Base-by-base conservation (phyloP, 2,113 vertebrate species). In the Vombatus ursinus region DNA sequence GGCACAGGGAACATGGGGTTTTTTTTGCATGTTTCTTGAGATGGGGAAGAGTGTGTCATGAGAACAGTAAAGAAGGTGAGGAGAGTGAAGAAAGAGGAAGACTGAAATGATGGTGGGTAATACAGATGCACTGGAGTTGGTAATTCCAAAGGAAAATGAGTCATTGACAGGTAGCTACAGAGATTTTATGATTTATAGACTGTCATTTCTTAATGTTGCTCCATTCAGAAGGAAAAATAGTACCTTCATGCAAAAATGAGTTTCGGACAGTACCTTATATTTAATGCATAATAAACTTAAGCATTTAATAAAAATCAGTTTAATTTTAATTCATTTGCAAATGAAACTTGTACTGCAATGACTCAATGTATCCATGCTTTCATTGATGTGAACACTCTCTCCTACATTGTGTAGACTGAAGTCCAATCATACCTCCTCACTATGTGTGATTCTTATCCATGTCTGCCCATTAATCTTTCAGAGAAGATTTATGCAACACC, bases 281-380 rank as follows among this genome's bases (percentile, higher is more conserved):
- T 52, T 50, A 14, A 2, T 2, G 9, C 91, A 26, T 52, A 92
- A 61, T n/a, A 89, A 44, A 50, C 11, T 77, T 77, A 91, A 77
- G 37, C 57, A 14, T 94, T 84, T 92, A 28, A 93, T 89, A 95
- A 93, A 44, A 52, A 91, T 50, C 16, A 50, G 47, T 57, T 94
- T 53, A 12, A 61, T 28, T 92, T 0, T 52, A 53, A 92, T 92
- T 96, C 92, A 77, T 96, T 93, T 93, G 89, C 68, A 84, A 44
- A 44, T 44, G 44, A 84, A 44, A 44, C 26, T 84, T 84, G 68
- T 22, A 84, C 19, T 84, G 16, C 68, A 84, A 84, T 23, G 68
- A 44, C n/a, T 44, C 68, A 44, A 23, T 22, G 37, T 2, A 8
- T 84, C n/a, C 68, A 77, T 77, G 14, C 14, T 77, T n/a, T 77